Percentiles rank a stretch among this genome's conserved stretches.
These are phyloP conservation scores for Hylia prasina DNA, from an alignment of 2,113 vertebrate genomes.

Conservation along the genomic window DNA sequence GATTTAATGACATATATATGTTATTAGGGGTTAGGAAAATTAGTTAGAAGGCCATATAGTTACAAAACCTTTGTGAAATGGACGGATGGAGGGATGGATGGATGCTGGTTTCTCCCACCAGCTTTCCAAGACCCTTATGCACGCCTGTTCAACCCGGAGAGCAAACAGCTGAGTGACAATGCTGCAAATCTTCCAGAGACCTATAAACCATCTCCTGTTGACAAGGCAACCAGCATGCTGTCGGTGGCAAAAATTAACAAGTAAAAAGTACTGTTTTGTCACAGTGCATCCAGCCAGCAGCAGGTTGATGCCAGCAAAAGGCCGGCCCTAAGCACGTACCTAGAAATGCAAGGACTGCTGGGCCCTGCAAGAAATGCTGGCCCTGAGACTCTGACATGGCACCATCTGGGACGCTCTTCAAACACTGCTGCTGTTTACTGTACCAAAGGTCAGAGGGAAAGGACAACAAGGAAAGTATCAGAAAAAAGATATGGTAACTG, in stretches of 20 bases:
- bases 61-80: neutral
- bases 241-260: neutral
- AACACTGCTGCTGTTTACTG: neutral
- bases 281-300: neutral
- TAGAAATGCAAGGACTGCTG: too few relatives aligned
- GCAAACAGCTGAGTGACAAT: neutral
- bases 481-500: neutral
- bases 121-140: neutral
- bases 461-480: neutral
- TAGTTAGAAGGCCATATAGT: neutral
- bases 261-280: neutral
- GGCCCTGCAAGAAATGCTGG: too few relatives aligned
- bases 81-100: neutral
- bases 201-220: neutral
- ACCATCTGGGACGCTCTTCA: neutral
- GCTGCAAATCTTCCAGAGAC: neutral
- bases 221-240: fast-evolving
- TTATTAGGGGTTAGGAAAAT: neutral
- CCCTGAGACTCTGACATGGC: too few relatives aligned
- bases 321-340: fast-evolving
- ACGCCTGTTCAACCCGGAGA: neutral
- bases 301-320: neutral
- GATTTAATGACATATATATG: neutral
- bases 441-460: neutral
- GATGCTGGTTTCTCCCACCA: neutral